A percentile compares a stretch with the other conserved stretches of the same genome.
Conservation (phyloP, 1,140 invertebrate species). For the Drosophila nebulosa region DNA sequence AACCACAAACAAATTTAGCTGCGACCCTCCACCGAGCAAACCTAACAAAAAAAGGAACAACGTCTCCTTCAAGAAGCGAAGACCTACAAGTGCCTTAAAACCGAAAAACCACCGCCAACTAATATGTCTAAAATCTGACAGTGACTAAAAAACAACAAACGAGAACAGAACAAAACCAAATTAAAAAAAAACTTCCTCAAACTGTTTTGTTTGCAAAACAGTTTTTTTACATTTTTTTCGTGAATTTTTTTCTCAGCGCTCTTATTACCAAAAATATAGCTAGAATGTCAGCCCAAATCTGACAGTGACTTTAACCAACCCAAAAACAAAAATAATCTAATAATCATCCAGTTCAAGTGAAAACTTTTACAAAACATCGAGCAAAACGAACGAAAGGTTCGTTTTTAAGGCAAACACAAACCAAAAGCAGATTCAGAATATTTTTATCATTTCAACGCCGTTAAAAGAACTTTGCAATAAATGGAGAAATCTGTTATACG, state of each 20-base stretch:
- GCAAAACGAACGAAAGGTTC: no score
- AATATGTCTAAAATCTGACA: not conserved
- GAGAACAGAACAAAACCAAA: not conserved
- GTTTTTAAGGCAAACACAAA: not conserved
- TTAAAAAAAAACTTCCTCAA: not conserved
- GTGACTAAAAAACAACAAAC: conserved; percentile 10
- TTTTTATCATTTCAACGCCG: conserved; percentile 10
- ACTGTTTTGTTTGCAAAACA: not conserved
- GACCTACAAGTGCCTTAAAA: conserved; percentile 1
- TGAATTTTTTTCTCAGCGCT: not conserved
- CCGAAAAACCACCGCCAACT: not conserved
- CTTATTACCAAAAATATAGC: not conserved
- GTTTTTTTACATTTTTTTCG: not conserved
- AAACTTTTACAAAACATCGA: not conserved
- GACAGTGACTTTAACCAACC: conserved; percentile 56
- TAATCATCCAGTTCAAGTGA: no score
- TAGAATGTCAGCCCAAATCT: conserved; percentile 61
- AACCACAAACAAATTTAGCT: not conserved
- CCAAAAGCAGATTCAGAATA: not conserved
- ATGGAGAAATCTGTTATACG: conserved; percentile 80
- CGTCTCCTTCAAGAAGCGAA: not conserved
- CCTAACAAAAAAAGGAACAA: not conserved
- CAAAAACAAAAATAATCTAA: conserved; percentile 5
- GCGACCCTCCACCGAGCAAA: not conserved
- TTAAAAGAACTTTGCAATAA: conserved; percentile 57